phyloP scores from a whole-genome alignment of 1,140 invertebrate genomes.

The Heliothis virescens region DNA sequence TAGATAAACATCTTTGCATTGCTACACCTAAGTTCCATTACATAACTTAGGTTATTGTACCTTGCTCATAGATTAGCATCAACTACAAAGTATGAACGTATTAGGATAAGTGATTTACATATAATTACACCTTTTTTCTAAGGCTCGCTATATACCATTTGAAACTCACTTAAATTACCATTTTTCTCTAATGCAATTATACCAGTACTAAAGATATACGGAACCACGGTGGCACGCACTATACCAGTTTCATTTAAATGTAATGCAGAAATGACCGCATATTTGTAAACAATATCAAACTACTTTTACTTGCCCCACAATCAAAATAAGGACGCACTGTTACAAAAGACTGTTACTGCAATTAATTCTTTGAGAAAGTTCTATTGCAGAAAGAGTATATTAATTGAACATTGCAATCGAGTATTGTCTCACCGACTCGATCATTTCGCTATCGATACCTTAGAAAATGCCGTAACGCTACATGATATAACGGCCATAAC shows the following conservation, averaged over 20 bases:
- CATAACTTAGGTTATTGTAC: not conserved
- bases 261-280: slow-evolving; percentile 6
- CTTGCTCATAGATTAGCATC: not conserved
- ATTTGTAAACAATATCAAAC: slow-evolving; percentile 27
- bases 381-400: not conserved
- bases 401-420: slow-evolving; percentile 26
- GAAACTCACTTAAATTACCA: not conserved
- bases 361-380: not conserved
- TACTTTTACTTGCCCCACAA: slow-evolving; percentile 28
- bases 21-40: not conserved
- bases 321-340: slow-evolving; percentile 12
- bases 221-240: not conserved
- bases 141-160: not conserved
- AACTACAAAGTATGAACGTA: not conserved
- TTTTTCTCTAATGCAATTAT: not conserved
- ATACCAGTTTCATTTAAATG: not conserved
- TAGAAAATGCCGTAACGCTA: slow-evolving; percentile 40
- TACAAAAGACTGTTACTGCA: slow-evolving; percentile 22
- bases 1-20: not conserved
- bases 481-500: slow-evolving; percentile 52
- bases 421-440: slow-evolving; percentile 33
- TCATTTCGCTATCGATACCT: slow-evolving; percentile 24
- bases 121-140: no score
- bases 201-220: not conserved
- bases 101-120: not conserved